Evolutionary conservation across 2,113 vertebrate species (phyloP), one percentile per base, ranked within the genome.

Genomic region (Ranitomeya variabilis): DNA sequence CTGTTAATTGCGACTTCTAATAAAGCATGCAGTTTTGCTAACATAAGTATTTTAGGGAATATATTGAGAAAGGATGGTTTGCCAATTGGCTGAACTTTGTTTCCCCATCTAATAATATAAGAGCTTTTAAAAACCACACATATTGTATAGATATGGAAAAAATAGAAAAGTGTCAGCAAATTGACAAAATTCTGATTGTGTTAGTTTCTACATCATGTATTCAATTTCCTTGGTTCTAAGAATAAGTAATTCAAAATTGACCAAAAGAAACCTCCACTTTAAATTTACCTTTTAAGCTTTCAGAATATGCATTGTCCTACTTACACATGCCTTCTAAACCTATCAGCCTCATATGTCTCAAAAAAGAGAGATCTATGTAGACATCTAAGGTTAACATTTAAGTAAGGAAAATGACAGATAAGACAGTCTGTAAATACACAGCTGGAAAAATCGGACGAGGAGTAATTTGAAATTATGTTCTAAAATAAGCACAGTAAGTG

Each of bases 391-490:
- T 64, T 37, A 82, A 64, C 60, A 64, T 45, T 37, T 64, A 45
- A 21, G 80, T 12, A 81, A 62, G 26, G 15, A 82, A 62, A 82
- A 59, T 62, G 80, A 64, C 80, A 82, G 55, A 60, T 82, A 18
- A 82, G 59, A 64, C 21, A 80, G 59, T 1, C 59, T 82, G 80
- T 45, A 82, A 64, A 64, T 64, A 18, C 59, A 18, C 59, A 82
- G 57, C 13, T 45, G 55, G 60, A 64, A 45, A 83, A 66, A 66
- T 64, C n/a, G 51, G 60, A 66, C 15, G 80, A 66, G 31, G 26
- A 31, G 57, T 64, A 31, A 52, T 66, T 18, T 66, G 80, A 83
- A 66, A 66, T 83, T n/a, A 64, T 66, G 37, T 51, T 82, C 80
- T 82, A 31, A 82, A 51, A 82, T 59, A 19, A 60, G 31, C 31